Conservation (phyloP, 2,888 invertebrate genomes). For the Drosophila barbarae region DNA sequence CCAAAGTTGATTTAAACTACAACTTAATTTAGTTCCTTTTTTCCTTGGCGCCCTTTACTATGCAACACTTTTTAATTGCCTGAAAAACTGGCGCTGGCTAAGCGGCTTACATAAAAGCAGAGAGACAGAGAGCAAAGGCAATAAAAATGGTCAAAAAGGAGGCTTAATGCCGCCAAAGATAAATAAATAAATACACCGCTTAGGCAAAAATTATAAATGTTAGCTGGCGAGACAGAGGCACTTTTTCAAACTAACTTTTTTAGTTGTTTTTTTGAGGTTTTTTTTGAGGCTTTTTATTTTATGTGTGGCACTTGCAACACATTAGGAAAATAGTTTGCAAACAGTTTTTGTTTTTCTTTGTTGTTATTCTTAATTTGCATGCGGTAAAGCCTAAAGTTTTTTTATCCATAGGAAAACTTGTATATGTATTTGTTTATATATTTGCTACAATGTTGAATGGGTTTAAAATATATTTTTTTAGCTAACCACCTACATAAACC, state of each 20-base stretch:
- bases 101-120: slow-evolving; percentile 54
- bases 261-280: not conserved
- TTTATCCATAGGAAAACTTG: not conserved
- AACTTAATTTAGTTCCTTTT: slow-evolving; percentile 26
- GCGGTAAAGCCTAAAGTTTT: not conserved
- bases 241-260: slow-evolving; percentile 4
- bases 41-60: slow-evolving; percentile 29
- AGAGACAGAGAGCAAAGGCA: not conserved
- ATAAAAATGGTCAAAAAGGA: slow-evolving; percentile 20
- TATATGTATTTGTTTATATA: too few relatives aligned
- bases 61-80: slow-evolving; percentile 64
- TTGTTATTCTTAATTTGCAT: slow-evolving; percentile 1
- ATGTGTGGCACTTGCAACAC: slow-evolving; percentile 3
- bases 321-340: slow-evolving; percentile 4
- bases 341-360: not conserved
- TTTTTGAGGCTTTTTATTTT: slow-evolving; percentile 4
- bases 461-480: too few relatives aligned
- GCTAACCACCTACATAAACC: not conserved
- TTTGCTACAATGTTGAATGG: too few relatives aligned
- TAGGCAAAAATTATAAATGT: slow-evolving; percentile 47
- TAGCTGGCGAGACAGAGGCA: slow-evolving; percentile 29
- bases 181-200: slow-evolving; percentile 62
- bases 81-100: slow-evolving; percentile 49
- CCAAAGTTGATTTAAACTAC: slow-evolving; percentile 22
- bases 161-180: slow-evolving; percentile 29